Percentiles rank a stretch among this genome's conserved stretches.
These are phyloP conservation scores for Agrypnus murinus DNA, from an alignment of 2,888 invertebrate species.

Conservation along the genomic window DNA sequence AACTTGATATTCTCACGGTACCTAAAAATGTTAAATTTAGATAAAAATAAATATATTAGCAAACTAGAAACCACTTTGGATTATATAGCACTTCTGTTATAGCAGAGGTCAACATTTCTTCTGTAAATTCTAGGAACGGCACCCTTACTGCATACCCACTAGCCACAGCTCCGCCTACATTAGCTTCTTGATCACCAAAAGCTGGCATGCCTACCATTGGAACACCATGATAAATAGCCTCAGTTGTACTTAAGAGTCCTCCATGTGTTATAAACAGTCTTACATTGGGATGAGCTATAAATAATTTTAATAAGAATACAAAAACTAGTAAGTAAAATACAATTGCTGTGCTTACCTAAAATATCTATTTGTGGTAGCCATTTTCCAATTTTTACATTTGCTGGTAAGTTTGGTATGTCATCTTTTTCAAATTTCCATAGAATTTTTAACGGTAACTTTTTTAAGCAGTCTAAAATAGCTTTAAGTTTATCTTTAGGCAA, in stretches of 20 bases:
- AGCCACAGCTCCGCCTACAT: constrained; percentile 68
- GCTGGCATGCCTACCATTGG: constrained; percentile 73
- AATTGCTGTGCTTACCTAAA: constrained; percentile 56
- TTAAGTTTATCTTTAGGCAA: constrained; percentile 73
- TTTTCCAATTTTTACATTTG: constrained; percentile 51
- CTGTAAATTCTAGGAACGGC: constrained; percentile 67
- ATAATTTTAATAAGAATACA: not conserved
- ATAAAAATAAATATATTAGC: constrained; percentile 4
- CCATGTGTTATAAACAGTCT: constrained; percentile 76
- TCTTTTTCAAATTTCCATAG: constrained; percentile 81
- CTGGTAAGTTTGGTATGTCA: constrained; percentile 50
- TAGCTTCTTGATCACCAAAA: constrained; percentile 71
- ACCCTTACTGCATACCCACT: constrained; percentile 69
- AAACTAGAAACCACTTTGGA: constrained; percentile 61
- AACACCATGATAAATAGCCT: constrained; percentile 72
- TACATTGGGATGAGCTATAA: constrained; percentile 73
- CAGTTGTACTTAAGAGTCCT: constrained; percentile 75
- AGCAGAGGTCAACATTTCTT: constrained; percentile 66
- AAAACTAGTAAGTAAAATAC: no score
- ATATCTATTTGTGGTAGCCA: constrained; percentile 65
- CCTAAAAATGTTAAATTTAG: constrained; percentile 14
- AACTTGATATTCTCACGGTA: constrained; percentile 15
- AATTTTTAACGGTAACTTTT: constrained; percentile 76
- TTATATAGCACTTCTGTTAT: constrained; percentile 69
- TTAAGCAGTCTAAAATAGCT: constrained; percentile 75